phyloP scores from a whole-genome alignment of 2,113 vertebrate genomes.

The Nipponia nippon region DNA sequence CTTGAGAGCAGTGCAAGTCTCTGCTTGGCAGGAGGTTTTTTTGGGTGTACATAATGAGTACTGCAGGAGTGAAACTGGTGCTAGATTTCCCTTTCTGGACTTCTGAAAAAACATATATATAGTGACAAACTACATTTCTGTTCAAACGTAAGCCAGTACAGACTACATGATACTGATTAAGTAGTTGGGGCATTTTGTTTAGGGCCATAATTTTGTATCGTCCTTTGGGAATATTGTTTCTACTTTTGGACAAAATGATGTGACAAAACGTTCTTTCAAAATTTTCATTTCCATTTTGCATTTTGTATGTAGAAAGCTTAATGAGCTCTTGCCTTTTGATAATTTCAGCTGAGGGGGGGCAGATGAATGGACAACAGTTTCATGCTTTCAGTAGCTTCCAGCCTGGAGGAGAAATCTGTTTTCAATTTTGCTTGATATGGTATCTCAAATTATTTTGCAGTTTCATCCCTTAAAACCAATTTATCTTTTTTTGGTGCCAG shows the following conservation, averaged over 20 bases:
- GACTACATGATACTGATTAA: background rate
- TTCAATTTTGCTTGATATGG: background rate
- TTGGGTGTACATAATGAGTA: background rate
- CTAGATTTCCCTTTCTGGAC: background rate
- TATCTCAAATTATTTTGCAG: background rate
- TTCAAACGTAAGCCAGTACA: background rate
- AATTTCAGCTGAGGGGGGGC: background rate
- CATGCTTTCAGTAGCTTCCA: background rate
- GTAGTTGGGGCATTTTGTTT: background rate
- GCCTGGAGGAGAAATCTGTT: background rate
- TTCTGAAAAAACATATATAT: background rate
- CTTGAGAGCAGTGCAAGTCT: background rate
- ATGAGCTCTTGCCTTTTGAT: background rate
- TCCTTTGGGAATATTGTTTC: background rate
- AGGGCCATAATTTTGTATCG: background rate
- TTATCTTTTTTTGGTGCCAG: background rate
- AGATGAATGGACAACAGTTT: background rate
- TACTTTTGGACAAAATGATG: background rate
- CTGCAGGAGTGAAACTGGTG: background rate
- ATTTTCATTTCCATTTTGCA: background rate
- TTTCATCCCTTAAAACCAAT: background rate
- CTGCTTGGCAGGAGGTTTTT: background rate
- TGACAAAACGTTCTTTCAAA: background rate
- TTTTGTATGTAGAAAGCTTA: background rate
- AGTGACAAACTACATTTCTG: background rate